These are phyloP conservation scores for Metridium senile DNA, from an alignment of 92 coral and sea anemone species.

Conservation along the genomic window DNA sequence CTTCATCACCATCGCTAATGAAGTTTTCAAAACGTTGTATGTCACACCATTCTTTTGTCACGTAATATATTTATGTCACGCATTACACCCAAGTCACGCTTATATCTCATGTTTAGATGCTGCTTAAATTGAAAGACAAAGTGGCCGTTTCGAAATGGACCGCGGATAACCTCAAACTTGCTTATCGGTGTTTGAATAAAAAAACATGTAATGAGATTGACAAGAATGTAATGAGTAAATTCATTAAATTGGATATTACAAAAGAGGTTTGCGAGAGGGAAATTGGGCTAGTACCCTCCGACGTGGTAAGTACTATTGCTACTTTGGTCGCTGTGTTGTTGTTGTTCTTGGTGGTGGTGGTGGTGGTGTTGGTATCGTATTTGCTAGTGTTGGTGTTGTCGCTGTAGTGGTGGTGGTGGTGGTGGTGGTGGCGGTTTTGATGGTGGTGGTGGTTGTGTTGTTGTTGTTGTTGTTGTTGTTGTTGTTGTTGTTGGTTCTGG, in stretches of 20 bases:
- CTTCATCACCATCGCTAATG: too few species aligned
- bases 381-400: neutral
- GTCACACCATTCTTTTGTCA: too few species aligned
- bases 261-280: too few species aligned
- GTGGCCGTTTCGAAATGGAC: neutral
- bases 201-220: neutral
- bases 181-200: neutral
- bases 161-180: neutral
- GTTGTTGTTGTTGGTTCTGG: neutral
- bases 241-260: too few species aligned
- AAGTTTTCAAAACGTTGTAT: too few species aligned
- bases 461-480: neutral
- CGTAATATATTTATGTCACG: too few species aligned
- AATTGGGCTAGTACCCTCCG: too few species aligned
- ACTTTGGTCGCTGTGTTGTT: neutral
- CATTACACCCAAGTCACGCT: too few species aligned
- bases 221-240: too few species aligned
- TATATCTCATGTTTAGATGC: neutral
- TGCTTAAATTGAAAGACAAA: neutral
- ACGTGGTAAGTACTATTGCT: neutral
- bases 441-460: neutral
- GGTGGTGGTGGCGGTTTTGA: neutral
- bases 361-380: neutral
- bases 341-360: too few species aligned
- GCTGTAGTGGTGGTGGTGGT: neutral